Base-by-base conservation (phyloP, 2,888 invertebrate species). In the Catonia carolina region DNA sequence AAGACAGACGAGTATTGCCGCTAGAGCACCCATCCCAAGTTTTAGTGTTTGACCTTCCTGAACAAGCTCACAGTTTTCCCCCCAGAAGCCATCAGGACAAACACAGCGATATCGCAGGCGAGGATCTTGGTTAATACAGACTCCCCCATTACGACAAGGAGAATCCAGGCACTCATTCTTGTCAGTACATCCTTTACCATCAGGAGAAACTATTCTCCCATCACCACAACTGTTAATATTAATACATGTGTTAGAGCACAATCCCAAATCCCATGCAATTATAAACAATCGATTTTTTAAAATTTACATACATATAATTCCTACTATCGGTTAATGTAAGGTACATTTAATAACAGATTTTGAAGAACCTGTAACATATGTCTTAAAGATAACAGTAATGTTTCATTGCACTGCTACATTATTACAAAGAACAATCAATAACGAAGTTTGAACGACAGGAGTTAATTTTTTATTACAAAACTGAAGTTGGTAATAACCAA, bases 1-100 rank as follows among this genome's bases (percentile, higher is more conserved):
- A 70, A 97, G 85, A 78, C 96, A 97, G 77, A 97, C 91, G 74
- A 98, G 83, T 73, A 99, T 97, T 71, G 96, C 95, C 62, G 96
- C 93, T 67, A 99, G 81, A 62, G 97, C 97, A 66, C 95, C 94
- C 85, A 92, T 92, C 78, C 95, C 93, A 72, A 98, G 84, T 71
- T 94, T 93, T 69, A 97, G 81, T 63, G 92, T 92, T 77, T 92
- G 92, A 68, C 93, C 94, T 73, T 96, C 94, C 72, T 92, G 90
- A 63, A 91, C 86, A 66, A 92, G 84, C 72, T 92, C 93, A 76
- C 96, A 95, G 77, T 91, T 90, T 73, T 90, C 89, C 68, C 94
- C 94, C 86, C 90, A 91, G 77, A 86, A 94, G 64, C 93, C 92
- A 68, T 91, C 89, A 45, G 87, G 89, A 71, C 94, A 95, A 68